A percentile compares a stretch with the other conserved stretches of the same genome.
phyloP scores from a whole-genome alignment of 2,797 vertebrate genomes.

The Propithecus deckenii region DNA sequence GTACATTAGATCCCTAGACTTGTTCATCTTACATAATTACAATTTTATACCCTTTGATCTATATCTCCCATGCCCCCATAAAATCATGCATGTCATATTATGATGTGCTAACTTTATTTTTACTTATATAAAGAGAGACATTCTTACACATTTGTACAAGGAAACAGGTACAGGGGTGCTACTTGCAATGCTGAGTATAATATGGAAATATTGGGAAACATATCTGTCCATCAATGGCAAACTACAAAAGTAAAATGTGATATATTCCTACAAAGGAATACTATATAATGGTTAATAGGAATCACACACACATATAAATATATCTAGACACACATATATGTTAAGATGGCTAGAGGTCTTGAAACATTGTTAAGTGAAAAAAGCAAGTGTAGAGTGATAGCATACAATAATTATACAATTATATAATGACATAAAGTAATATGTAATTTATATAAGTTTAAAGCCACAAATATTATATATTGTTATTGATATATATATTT shows the following conservation, averaged over 20 bases:
- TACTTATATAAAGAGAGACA: neutral
- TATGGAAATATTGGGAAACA: neutral
- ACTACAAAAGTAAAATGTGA: slow-evolving; percentile 1
- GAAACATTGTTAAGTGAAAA: neutral
- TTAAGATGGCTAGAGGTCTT: neutral
- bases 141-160: neutral
- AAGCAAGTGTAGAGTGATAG: neutral
- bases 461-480: neutral
- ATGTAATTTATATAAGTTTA: neutral
- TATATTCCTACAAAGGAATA: neutral
- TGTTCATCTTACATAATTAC: neutral
- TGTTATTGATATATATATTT: neutral
- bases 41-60: neutral
- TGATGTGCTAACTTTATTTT: neutral
- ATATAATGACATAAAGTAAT: neutral
- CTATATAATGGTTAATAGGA: neutral
- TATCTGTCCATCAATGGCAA: neutral
- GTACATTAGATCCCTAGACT: neutral
- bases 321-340: neutral
- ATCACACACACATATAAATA: neutral
- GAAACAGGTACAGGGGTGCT: neutral
- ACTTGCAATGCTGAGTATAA: neutral
- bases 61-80: neutral
- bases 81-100: neutral
- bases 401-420: neutral